Base-by-base conservation (phyloP, 2,888 invertebrate species). In the Papilio elwesi region DNA sequence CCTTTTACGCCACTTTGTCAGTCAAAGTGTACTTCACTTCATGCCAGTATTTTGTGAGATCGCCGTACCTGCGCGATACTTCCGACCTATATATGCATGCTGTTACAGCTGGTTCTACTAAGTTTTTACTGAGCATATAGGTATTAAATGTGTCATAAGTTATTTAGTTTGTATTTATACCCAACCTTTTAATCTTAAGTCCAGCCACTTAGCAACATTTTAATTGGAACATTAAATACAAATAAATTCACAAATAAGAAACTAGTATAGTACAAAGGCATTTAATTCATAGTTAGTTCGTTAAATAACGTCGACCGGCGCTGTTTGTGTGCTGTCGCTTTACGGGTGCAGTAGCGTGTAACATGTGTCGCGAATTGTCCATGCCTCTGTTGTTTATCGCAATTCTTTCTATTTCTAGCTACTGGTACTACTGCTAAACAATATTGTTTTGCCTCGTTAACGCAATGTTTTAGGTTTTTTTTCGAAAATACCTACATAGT, bases 341-440 rank as follows among this genome's bases (percentile, higher is more conserved):
- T 71, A 70, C 73, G 73, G 66, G 73, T 67, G 71, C 73, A 73
- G 68, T 69, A 65, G 68, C 55, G 73, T 74, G 78, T 67, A 79
- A 77, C 85, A 83, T 77, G 79, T 85, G 85, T 74, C 65, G 76
- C 77, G 81, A 82, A 85, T 82, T 78, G 81, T 81, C 76, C 78
- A 69, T 73, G 77, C 74, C 76, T 78, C 63, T 72, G 71, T 74
- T 79, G 77, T 80, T 83, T 81, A 81, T 82, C 80, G 78, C 78
- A 76, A 75, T 75, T 72, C 63, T 68, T 75, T 78, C 74, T 78
- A 77, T 73, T 77, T 76, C 74, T 74, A 70, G 48, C 68, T 26
- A 59, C 68, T 48, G 76, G 74, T 76, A 78, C 52, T 68, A 62
- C 52, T 67, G 62, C 72, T 26, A 57, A 71, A 57, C 64, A 68